phyloP scores from a whole-genome alignment of 2,888 invertebrate species.

The Microplitis deprimator region DNA sequence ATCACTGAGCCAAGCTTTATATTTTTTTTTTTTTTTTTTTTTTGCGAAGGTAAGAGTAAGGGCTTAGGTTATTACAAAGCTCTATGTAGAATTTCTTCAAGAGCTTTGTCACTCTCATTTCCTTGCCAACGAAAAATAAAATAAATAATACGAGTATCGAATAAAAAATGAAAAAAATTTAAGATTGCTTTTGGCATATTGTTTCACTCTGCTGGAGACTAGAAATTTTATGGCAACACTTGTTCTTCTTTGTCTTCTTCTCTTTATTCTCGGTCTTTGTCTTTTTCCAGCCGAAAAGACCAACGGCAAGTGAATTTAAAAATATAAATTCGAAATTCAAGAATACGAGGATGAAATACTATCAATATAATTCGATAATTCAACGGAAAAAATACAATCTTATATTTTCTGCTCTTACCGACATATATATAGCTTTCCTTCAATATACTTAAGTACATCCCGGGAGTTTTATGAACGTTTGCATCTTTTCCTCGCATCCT shows the following conservation, averaged over 20 bases:
- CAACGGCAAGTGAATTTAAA: background rate
- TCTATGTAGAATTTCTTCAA: conserved; percentile 22
- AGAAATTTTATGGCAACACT: background rate
- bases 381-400: background rate
- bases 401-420: background rate
- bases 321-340: background rate
- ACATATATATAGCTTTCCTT: background rate
- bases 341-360: background rate
- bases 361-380: background rate
- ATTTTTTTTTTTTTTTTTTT: background rate
- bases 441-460: background rate
- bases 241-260: background rate
- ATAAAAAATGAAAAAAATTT: background rate
- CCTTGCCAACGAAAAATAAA: background rate
- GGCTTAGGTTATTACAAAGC: conserved; percentile 14
- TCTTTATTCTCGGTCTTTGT: background rate
- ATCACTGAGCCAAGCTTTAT: conserved; percentile 21
- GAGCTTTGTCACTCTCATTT: conserved; percentile 14
- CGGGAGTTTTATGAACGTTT: background rate
- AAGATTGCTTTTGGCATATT: background rate
- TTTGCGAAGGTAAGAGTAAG: background rate
- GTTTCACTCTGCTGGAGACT: background rate
- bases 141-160: background rate
- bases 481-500: background rate
- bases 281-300: background rate